A percentile compares a stretch with the other conserved stretches of the same genome.
These are phyloP conservation scores for Liasis olivaceus DNA, from an alignment of 2,797 vertebrate species.

Conservation along the genomic window DNA sequence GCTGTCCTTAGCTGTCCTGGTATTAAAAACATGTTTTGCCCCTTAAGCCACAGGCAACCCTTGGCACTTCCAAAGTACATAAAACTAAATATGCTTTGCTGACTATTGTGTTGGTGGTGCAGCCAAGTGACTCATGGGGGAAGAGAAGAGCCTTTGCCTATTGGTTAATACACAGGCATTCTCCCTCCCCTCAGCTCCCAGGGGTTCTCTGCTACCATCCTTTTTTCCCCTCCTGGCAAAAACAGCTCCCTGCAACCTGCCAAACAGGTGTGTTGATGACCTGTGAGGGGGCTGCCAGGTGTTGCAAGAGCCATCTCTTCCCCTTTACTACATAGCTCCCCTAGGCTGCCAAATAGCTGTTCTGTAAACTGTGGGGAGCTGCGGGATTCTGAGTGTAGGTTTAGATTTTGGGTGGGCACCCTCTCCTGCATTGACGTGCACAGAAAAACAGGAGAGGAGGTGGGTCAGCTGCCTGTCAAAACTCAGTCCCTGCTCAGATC, in stretches of 20 bases:
- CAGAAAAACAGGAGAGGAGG: neutral
- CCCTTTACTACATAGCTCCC: neutral
- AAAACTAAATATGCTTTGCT: neutral
- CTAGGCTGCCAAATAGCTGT: neutral
- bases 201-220: neutral
- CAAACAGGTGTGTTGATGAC: neutral
- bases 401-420: neutral
- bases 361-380: neutral
- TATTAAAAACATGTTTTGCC: neutral
- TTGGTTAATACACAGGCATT: neutral
- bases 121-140: neutral
- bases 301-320: neutral
- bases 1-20: neutral
- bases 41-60: neutral
- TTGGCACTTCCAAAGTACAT: neutral
- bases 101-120: neutral
- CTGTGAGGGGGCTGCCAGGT: neutral
- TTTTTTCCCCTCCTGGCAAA: neutral
- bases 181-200: neutral
- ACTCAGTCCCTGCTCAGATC: neutral
- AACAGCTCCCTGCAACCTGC: neutral
- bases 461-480: neutral
- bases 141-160: neutral
- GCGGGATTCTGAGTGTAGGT: neutral
- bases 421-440: neutral